Evolutionary conservation across 2,888 invertebrate species (phyloP), one percentile per base, ranked within the genome.

Genomic region (Erannis defoliaria): DNA sequence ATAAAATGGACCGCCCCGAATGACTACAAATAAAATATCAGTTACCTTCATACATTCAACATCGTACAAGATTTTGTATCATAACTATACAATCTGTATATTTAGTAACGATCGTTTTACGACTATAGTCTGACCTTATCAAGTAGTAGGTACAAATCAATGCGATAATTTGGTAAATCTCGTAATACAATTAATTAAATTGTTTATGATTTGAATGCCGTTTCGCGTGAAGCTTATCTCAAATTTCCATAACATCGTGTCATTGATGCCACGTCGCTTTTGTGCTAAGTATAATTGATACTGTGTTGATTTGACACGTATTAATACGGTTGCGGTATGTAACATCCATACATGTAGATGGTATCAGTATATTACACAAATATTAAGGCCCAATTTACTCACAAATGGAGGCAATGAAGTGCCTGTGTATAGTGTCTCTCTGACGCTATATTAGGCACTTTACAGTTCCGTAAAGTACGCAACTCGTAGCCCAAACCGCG

Each of bases 291-390:
- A 56, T 67, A 66, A 67, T 70, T 70, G 69, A 67, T 69, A 59
- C 45, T 45, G 61, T 57, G 63, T 69, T 69, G 65, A 66, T 66
- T 67, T 69, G 69, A 69, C 66, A 67, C 62, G 48, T 62, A 64
- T 54, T 67, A 64, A 62, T 64, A 46, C 35, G 43, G 49, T 48
- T 57, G 64, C 31, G 60, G 38, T 55, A 29, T 48, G 56, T 57
- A 37, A 48, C 48, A 23, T 16, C 40, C 49, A 48, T 48, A 42
- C 53, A 38, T 53, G 29, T 59, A 51, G 43, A 26, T 37, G 55
- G 37, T 43, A 55, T 43, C 48, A 54, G 29, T 59, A 14, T 26
- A 40, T 42, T 54, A 42, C 33, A 43, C 31, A 23, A 31, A 60
- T 35, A 54, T 49, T 35, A 35, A 35, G 40, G 16, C 59, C n/a